Percentiles rank a stretch among this genome's conserved stretches.
These are phyloP conservation scores for Rallus limicola DNA, from an alignment of 2,113 vertebrate genomes.

Conservation along the genomic window DNA sequence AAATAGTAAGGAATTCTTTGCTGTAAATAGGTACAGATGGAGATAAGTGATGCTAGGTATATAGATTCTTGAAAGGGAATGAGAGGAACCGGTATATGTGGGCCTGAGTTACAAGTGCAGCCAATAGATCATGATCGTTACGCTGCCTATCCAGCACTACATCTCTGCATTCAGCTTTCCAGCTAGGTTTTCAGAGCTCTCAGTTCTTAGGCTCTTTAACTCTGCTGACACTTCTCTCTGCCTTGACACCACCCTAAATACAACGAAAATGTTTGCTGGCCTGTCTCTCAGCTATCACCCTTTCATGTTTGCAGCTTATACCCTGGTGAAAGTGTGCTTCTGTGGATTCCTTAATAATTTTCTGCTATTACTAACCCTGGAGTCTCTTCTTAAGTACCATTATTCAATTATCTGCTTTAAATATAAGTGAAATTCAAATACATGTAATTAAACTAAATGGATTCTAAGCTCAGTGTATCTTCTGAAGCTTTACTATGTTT, in stretches of 20 bases:
- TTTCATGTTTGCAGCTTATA: background rate
- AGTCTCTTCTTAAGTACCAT: background rate
- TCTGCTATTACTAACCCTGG: background rate
- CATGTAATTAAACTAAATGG: background rate
- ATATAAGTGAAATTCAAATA: background rate
- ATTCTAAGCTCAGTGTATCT: background rate
- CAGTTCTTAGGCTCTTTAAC: background rate
- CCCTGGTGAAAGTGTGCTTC: background rate
- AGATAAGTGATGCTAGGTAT: background rate
- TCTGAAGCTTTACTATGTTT: background rate
- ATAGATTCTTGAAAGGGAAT: background rate
- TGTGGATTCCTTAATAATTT: background rate
- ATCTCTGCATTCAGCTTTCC: background rate
- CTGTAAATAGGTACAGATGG: background rate
- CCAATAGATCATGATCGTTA: background rate
- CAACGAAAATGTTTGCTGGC: background rate
- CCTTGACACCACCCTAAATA: background rate
- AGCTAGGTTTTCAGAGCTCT: background rate
- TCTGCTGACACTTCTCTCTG: background rate
- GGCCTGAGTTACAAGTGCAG: background rate
- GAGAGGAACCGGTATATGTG: background rate
- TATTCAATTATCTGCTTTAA: constrained; percentile 2
- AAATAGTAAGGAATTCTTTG: background rate
- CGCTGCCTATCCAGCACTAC: background rate
- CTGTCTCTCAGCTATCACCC: background rate